Base-by-base conservation (phyloP, 2,888 invertebrate species). In the Ophion obscuratus region DNA sequence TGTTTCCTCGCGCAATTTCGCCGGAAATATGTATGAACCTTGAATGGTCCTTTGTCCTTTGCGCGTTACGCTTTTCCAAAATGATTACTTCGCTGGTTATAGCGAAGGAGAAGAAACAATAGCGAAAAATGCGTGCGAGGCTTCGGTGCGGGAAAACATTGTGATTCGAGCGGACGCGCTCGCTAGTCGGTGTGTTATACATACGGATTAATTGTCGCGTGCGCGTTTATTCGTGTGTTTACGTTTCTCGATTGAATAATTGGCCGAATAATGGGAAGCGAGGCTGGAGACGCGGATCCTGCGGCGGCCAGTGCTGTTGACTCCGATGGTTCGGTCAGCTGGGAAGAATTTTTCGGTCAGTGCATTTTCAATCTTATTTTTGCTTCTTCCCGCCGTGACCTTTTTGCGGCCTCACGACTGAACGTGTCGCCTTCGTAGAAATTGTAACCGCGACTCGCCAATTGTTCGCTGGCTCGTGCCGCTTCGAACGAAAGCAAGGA, bases 291-390 rank as follows among this genome's bases (percentile, higher is more conserved):
- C 31, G 84, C 76, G 79, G 89, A 90, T 87, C 87, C 87, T 78
- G 88, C 90, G 80, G 95, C 95, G 92, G 94, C 95, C 89, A 89
- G 87, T 85, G 95, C 94, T 91, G 95, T 95, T 91, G 96, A 96
- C 93, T 96, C 96, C 90, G 96, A 96, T 94, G 96, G 96, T 91
- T 96, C 96, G 93, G 95, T 96, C 95, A 96, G 96, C 93, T 96
- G 96, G 96, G 96, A 96, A 94, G 96, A 96, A 92, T 96, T 96
- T 95, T 96, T 96, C 92, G 96, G 96, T 96, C 92, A 94, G 96
- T 95, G 59, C 57, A 20, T 24, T 2, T 36, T 44, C 20, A 62
- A 10, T 44, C 10, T 59, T 57, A 20, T 70, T 53, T 53, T 27
- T 53, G 17, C 10, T 70, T 53, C 24, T 3, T 17, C 4, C 17